A percentile compares a stretch with the other conserved stretches of the same genome.
These are phyloP conservation scores for Lasioglossum malachurum DNA, from an alignment of 2,888 invertebrate species.

Conservation along the genomic window DNA sequence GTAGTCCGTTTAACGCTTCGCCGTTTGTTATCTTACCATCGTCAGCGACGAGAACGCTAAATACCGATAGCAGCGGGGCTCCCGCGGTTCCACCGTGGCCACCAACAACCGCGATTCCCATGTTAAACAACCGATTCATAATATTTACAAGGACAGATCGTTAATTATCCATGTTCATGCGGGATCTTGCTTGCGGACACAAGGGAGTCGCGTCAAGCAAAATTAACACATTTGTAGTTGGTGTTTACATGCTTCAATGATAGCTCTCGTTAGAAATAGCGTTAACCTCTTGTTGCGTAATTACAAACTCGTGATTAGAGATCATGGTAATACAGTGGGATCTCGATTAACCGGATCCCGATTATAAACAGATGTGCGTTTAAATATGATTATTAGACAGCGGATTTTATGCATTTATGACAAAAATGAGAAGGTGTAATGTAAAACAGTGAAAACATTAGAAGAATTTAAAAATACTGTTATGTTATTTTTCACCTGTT, in stretches of 20 bases:
- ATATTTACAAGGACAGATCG: conserved; percentile 63
- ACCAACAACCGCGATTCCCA: conserved; percentile 55
- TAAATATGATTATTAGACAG: no score
- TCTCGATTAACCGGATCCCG: no score
- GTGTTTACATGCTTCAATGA: background rate
- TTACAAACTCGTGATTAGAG: no score
- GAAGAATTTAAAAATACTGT: no score
- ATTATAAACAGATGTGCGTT: no score
- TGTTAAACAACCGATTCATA: conserved; percentile 67
- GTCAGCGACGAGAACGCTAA: conserved; percentile 63
- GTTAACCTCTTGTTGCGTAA: no score
- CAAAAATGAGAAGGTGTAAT: no score
- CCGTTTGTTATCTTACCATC: conserved; percentile 66
- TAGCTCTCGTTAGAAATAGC: background rate
- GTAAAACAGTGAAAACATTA: no score
- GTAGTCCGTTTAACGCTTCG: conserved; percentile 61
- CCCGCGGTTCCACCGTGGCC: conserved; percentile 51
- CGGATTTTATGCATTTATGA: no score
- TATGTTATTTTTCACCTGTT: no score
- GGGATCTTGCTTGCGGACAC: background rate
- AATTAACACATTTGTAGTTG: background rate
- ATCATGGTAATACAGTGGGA: no score
- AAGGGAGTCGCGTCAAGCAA: background rate
- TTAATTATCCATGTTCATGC: conserved; percentile 52
- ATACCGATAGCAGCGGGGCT: conserved; percentile 66